Base-by-base conservation (phyloP, 2,888 invertebrate genomes). In the Scaptomyza tumidula region DNA sequence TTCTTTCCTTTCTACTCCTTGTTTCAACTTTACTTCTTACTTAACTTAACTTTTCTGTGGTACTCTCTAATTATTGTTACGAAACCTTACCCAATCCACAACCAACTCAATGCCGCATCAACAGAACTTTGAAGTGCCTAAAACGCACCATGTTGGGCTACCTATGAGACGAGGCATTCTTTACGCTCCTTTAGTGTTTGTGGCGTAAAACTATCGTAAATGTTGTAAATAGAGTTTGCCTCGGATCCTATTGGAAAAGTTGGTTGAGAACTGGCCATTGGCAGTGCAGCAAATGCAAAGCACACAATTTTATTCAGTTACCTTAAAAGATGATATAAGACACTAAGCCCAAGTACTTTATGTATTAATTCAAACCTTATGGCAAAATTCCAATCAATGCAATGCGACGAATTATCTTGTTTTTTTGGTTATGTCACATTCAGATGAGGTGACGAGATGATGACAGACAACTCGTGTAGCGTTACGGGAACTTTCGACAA, bases 141-240 rank as follows among this genome's bases (percentile, higher is more conserved):
- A 91, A 89, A 80, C 90, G 89, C 80, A 89, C 87, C 54, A 91
- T 91, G 91, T 77, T 91, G 80, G 91, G 91, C 76, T 91, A 91
- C 86, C 87, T 77, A 89, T 78, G 85, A 88, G 85, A 82, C 61
- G 61, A 77, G 76, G 79, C 78, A 62, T 82, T 83, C 59, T 85
- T 89, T 74, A 63, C 80, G 74, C 80, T 77, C 54, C 81, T 87
- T 75, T 84, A 88, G 82, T 82, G 71, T 76, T 41, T 16, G 41
- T 70, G 68, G 68, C 75, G 69, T 61, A 76, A 68, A 69, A 43
- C 33, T 50, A 37, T 39, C 48, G 46, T 27, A 14, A 29, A 59
- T 71, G 57, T 65, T 71, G 55, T 67, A 63, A 66, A 68, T 60
- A 73, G 63, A 63, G 61, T 60, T 37, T 68, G 71, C 75, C 81